A percentile compares a stretch with the other conserved stretches of the same genome.
phyloP scores from a whole-genome alignment of 2,113 vertebrate genomes.

The Melanostigma gelatinosum region DNA sequence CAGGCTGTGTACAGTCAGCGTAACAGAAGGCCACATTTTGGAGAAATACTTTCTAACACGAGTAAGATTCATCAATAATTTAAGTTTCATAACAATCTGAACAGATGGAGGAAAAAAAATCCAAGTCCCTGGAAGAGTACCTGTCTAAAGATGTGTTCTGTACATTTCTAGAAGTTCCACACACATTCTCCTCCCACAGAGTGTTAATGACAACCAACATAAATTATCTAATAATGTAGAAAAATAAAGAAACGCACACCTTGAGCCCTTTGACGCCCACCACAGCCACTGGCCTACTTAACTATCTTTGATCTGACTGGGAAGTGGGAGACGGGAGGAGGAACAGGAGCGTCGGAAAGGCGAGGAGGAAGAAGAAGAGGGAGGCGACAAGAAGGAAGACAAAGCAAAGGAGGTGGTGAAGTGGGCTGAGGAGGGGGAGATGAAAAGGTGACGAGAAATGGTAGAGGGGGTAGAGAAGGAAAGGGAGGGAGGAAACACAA shows the following conservation, averaged over 20 bases:
- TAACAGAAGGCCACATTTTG: background rate
- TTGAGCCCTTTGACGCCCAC: constrained; percentile 64
- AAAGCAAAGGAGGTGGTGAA: background rate
- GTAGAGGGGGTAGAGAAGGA: background rate
- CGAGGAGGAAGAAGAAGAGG: constrained; percentile 15
- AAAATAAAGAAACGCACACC: constrained; percentile 22
- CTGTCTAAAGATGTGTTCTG: constrained; percentile 21
- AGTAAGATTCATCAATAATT: constrained; percentile 27
- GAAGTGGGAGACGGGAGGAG: constrained; percentile 43
- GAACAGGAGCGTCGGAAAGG: background rate
- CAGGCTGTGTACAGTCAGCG: background rate
- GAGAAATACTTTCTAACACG: background rate
- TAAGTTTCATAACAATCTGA: constrained; percentile 30
- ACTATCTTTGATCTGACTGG: constrained; percentile 69
- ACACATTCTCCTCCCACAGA: constrained; percentile 39
- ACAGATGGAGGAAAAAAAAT: background rate
- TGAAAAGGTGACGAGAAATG: background rate
- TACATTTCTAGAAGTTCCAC: constrained; percentile 8
- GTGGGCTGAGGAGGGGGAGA: constrained; percentile 17
- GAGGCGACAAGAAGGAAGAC: background rate
- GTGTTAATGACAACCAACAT: constrained; percentile 22
- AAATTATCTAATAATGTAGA: constrained; percentile 28
- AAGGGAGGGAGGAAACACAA: background rate
- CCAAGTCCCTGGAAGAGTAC: constrained; percentile 12
- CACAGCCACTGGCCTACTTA: constrained; percentile 68